phyloP scores from a whole-genome alignment of 2,797 vertebrate genomes.

The Lagorchestes hirsutus region DNA sequence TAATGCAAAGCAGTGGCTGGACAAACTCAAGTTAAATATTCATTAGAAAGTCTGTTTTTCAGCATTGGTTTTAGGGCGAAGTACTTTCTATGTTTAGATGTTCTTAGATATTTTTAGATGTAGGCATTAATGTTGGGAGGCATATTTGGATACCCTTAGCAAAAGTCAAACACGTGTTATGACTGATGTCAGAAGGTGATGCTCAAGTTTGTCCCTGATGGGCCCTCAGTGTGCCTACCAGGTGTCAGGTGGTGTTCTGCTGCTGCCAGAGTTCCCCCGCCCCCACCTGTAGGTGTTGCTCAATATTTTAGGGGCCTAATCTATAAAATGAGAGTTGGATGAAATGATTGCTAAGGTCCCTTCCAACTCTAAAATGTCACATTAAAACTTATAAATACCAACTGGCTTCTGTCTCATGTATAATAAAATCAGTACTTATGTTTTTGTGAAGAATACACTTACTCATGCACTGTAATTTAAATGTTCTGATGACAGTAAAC shows the following conservation, averaged over 20 bases:
- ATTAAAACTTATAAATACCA: neutral
- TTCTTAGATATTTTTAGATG: neutral
- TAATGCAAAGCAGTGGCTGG: constrained; percentile 46
- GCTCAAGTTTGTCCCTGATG: neutral
- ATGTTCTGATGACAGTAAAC: neutral
- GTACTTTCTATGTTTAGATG: neutral
- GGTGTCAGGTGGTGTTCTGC: neutral
- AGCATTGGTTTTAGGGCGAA: neutral
- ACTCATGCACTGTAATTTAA: neutral
- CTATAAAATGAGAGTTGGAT: constrained; percentile 8
- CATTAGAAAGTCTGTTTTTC: constrained; percentile 1
- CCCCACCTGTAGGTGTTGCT: neutral
- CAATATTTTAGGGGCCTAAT: neutral
- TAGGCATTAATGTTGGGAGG: neutral
- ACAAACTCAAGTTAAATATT: neutral
- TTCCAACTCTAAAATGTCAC: neutral
- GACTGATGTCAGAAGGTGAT: neutral
- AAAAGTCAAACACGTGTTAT: neutral
- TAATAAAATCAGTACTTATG: neutral
- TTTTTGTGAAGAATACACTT: neutral
- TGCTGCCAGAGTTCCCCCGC: neutral
- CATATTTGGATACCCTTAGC: neutral
- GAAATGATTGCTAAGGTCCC: constrained; percentile 1
- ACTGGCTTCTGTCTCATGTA: constrained; percentile 1
- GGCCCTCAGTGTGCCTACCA: neutral